Evolutionary conservation across 2,797 vertebrate species (phyloP).

Genomic region (Centropyge bicolor): DNA sequence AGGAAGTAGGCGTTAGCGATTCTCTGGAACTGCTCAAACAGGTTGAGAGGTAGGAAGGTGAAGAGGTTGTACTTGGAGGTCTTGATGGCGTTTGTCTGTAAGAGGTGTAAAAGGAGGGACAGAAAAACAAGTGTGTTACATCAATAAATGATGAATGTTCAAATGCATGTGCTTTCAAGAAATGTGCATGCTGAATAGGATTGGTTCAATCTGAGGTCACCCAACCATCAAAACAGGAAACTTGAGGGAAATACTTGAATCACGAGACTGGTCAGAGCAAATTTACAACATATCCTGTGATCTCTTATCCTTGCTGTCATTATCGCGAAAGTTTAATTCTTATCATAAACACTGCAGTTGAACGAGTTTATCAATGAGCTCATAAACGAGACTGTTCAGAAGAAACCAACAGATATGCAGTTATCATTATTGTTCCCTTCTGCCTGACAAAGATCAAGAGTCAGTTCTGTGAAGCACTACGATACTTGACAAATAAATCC

Average conservation of each 20-base stretch:
- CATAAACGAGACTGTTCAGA: neutral
- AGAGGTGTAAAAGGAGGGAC: constrained; percentile 12
- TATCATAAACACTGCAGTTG: neutral
- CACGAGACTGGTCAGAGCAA: neutral
- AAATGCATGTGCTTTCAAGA: neutral
- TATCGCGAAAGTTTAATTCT: neutral
- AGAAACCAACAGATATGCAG: neutral
- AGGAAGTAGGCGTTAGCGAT: constrained; percentile 97
- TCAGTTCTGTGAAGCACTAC: neutral
- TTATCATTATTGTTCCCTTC: neutral
- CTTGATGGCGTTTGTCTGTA: constrained; percentile 93
- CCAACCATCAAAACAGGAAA: constrained; percentile 4
- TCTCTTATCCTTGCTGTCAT: neutral
- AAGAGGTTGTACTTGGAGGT: constrained; percentile 96
- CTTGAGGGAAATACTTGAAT: neutral
- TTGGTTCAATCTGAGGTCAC: neutral
- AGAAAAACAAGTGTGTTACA: neutral
- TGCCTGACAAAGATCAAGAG: neutral
- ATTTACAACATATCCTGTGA: neutral
- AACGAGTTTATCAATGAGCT: neutral
- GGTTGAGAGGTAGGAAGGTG: constrained; percentile 95
- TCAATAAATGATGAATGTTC: neutral
- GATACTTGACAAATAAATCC: neutral
- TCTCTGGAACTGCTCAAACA: constrained; percentile 98
- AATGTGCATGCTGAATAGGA: neutral